Evolutionary conservation across 2,113 vertebrate genomes (phyloP).

Genomic region (Anguilla rostrata): DNA sequence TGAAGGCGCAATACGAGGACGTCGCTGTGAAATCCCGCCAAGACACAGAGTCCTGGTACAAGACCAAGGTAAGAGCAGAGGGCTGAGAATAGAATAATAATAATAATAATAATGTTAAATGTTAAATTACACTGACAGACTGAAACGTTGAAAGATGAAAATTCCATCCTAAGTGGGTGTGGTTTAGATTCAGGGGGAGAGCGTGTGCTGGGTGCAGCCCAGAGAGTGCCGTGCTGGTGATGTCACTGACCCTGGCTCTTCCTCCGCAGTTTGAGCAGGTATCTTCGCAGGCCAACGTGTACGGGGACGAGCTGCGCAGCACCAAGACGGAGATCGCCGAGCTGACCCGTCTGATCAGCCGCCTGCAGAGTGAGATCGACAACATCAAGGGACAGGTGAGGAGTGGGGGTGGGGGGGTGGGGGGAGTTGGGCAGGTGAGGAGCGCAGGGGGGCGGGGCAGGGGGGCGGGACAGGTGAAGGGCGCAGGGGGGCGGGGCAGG

Average conservation of each 20-base stretch:
- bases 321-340: conserved; percentile 56
- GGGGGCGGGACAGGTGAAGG: conserved; percentile 7
- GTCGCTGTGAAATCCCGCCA: conserved; percentile 67
- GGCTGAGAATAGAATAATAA: not conserved
- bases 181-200: too few relatives aligned
- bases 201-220: too few relatives aligned
- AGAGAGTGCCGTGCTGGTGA: too few relatives aligned
- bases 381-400: conserved; percentile 58
- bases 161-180: too few relatives aligned
- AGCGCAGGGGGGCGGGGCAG: too few relatives aligned
- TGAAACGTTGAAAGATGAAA: too few relatives aligned
- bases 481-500: too few relatives aligned
- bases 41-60: conserved; percentile 77
- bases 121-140: too few relatives aligned
- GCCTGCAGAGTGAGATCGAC: conserved; percentile 50
- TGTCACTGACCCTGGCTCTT: conserved; percentile 14
- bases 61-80: conserved; percentile 70
- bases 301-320: conserved; percentile 40
- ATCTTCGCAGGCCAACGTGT: conserved; percentile 42
- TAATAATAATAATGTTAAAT: too few relatives aligned
- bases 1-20: conserved; percentile 77
- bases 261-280: conserved; percentile 58
- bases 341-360: conserved; percentile 51
- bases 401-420: not conserved
- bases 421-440: conserved; percentile 51